Evolutionary conservation across 2,888 invertebrate genomes (phyloP).

Genomic region (Morpho helenor): DNA sequence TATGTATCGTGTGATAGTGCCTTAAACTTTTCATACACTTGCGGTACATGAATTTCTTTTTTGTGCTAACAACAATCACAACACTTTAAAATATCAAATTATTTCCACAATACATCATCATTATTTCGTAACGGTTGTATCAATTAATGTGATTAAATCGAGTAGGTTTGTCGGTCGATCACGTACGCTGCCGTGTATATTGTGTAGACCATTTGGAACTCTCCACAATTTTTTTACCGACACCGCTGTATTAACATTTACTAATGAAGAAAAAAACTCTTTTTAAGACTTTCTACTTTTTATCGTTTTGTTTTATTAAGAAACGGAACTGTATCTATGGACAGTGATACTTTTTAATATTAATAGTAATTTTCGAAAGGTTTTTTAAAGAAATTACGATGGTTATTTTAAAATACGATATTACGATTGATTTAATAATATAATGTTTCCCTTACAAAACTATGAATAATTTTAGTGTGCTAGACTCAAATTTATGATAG

Average conservation of each 20-base stretch:
- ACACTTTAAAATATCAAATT: conserved; percentile 69
- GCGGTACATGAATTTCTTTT: conserved; percentile 46
- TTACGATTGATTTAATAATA: too few species aligned
- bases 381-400: too few species aligned
- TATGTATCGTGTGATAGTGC: not conserved
- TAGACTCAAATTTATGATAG: too few species aligned
- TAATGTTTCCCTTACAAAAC: too few species aligned
- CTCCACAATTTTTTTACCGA: conserved; percentile 18
- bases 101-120: conserved; percentile 69
- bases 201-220: conserved; percentile 19
- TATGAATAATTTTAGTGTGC: too few species aligned
- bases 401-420: too few species aligned
- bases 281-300: conserved; percentile 15
- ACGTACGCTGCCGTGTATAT: conserved; percentile 44
- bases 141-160: conserved; percentile 72
- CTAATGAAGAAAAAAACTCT: conserved; percentile 20
- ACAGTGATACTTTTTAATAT: too few species aligned
- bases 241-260: conserved; percentile 24
- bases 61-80: conserved; percentile 45
- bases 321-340: too few species aligned
- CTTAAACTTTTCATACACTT: conserved; percentile 35
- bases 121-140: conserved; percentile 70
- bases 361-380: too few species aligned
- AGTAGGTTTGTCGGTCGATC: conserved; percentile 61
- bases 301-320: not conserved